Conservation (phyloP, 2,113 vertebrate genomes). For the Microcebus tavaratra region DNA sequence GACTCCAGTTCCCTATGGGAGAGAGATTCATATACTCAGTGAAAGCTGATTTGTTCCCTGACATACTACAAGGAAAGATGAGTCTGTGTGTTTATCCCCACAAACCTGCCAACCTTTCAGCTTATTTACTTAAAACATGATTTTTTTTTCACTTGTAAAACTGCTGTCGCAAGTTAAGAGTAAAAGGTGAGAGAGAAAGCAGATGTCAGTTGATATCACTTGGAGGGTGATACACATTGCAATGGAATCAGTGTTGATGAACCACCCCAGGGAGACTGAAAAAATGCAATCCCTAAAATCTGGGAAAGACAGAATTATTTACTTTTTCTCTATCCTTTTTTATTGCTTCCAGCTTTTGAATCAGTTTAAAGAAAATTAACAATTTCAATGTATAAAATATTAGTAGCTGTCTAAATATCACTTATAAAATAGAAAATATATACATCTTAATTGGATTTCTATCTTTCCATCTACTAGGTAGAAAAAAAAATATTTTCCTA, state of each 20-base stretch:
- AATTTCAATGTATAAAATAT: not conserved
- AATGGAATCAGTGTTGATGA: not conserved
- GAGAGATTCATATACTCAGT: not conserved
- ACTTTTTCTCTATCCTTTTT: not conserved
- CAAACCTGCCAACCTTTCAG: not conserved
- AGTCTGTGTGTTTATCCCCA: not conserved
- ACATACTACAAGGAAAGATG: not conserved
- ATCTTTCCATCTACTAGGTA: too few species aligned
- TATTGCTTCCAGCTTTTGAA: not conserved
- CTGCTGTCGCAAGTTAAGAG: not conserved
- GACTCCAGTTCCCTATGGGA: not conserved
- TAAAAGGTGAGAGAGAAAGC: conserved; percentile 35
- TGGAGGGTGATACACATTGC: not conserved
- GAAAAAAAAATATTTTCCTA: not conserved
- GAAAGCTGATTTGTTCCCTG: not conserved
- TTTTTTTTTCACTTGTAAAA: conserved; percentile 13
- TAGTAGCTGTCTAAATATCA: not conserved
- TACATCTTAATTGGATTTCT: not conserved
- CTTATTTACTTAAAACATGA: not conserved
- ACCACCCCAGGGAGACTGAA: rapidly evolving
- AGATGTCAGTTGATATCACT: not conserved
- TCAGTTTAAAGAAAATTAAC: not conserved
- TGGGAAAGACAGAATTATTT: not conserved
- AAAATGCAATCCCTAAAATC: not conserved
- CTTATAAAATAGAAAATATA: not conserved